Conservation (phyloP, 2,113 vertebrate genomes). For the Gnathonemus longibarbis region DNA sequence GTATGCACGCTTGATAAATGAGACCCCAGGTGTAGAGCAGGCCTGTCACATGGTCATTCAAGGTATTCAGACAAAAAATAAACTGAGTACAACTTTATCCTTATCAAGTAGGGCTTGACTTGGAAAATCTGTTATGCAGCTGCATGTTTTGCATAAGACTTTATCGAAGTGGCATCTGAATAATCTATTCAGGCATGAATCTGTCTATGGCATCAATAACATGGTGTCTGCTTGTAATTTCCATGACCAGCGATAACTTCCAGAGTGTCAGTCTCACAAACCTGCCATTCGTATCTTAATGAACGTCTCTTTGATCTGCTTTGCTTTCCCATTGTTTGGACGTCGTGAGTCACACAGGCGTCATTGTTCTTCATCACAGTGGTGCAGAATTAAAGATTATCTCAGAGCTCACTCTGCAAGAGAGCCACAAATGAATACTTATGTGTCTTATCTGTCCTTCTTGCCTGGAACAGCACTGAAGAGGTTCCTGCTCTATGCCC, state of each 20-base stretch:
- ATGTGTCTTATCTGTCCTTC: constrained; percentile 11
- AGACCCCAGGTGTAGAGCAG: not conserved
- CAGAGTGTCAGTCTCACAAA: not conserved
- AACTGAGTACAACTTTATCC: not conserved
- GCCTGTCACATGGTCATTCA: not conserved
- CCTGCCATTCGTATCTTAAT: not conserved
- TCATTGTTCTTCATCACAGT: not conserved
- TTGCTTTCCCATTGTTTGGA: not conserved
- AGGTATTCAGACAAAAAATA: not conserved
- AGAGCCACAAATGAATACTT: not conserved
- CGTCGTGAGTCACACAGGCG: not conserved
- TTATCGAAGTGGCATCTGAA: not conserved
- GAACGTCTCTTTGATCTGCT: not conserved
- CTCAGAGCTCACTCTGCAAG: not conserved
- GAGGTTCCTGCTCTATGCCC: constrained; percentile 75
- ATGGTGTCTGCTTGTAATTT: not conserved
- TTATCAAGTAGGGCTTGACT: constrained; percentile 10
- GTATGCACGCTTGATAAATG: not conserved
- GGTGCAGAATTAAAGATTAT: not conserved
- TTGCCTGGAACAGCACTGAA: constrained; percentile 63
- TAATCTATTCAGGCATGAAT: not conserved
- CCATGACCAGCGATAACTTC: not conserved
- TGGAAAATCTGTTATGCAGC: not conserved
- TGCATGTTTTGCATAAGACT: not conserved
- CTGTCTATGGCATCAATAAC: not conserved